A percentile compares a stretch with the other conserved stretches of the same genome.
Conservation (phyloP, 2,888 invertebrate genomes). For the Priocnemis perturbator region DNA sequence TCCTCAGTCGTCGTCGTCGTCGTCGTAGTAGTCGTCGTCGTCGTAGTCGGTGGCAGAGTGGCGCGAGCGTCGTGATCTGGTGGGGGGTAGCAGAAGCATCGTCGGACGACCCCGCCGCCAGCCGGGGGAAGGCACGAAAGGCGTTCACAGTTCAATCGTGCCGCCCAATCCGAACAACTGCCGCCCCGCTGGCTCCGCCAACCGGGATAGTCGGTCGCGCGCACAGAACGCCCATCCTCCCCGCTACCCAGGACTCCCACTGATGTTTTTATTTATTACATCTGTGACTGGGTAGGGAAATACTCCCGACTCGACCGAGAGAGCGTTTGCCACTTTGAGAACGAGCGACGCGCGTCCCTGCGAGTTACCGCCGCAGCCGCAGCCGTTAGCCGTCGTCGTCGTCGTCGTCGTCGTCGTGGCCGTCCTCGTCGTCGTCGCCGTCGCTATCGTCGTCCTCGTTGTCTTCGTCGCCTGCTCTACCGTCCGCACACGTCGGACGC, state of each 20-base stretch:
- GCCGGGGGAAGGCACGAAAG: slow-evolving; percentile 60
- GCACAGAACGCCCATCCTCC: slow-evolving; percentile 67
- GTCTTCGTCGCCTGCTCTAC: slow-evolving; percentile 11
- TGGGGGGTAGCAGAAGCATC: slow-evolving; percentile 37
- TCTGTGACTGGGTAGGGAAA: slow-evolving; percentile 76
- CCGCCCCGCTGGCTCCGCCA: slow-evolving; percentile 62
- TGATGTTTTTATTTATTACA: slow-evolving; percentile 76
- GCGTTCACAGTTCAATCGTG: slow-evolving; percentile 52
- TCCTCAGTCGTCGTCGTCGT: slow-evolving; percentile 69
- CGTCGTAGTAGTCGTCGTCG: slow-evolving; percentile 59
- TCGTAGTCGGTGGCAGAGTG: slow-evolving; percentile 46
- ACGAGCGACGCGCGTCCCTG: slow-evolving; percentile 71
- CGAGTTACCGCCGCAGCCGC: slow-evolving; percentile 73
- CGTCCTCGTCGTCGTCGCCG: slow-evolving; percentile 31
- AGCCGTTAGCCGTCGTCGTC: slow-evolving; percentile 66
- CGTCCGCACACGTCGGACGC: not conserved
- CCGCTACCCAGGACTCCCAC: slow-evolving; percentile 71
- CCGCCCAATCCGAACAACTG: slow-evolving; percentile 58
- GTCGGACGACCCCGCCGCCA: slow-evolving; percentile 20
- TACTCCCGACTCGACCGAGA: slow-evolving; percentile 74
- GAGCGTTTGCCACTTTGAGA: slow-evolving; percentile 73
- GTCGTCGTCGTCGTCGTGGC: slow-evolving; percentile 37
- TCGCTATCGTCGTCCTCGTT: slow-evolving; percentile 9
- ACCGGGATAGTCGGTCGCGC: slow-evolving; percentile 61
- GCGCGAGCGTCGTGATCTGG: slow-evolving; percentile 46